Percentiles rank a stretch among this genome's conserved stretches.
phyloP scores from a whole-genome alignment of 2,113 vertebrate species.

The Ochotona curzoniae region DNA sequence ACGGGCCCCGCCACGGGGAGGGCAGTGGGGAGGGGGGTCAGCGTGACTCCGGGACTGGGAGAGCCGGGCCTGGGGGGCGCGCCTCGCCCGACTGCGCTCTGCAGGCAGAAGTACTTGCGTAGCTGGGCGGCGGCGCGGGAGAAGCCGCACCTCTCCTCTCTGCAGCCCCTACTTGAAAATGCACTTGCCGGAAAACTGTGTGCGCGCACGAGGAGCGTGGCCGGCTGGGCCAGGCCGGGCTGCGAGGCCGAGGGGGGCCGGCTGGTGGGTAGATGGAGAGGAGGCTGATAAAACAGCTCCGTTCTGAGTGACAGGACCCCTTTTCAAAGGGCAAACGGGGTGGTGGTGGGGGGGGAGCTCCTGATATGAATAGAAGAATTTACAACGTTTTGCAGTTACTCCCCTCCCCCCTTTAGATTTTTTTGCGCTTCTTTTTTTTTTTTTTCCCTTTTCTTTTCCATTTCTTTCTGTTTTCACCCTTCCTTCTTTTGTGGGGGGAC shows the following conservation, averaged over 20 bases:
- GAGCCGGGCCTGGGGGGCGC: conserved; percentile 63
- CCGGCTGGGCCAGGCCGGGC: conserved; percentile 69
- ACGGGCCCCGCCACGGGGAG: not conserved
- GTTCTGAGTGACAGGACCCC: conserved; percentile 90
- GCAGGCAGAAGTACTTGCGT: conserved; percentile 80
- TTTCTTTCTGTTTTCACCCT: too few relatives aligned
- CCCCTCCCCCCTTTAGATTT: not conserved
- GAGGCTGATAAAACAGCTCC: conserved; percentile 83
- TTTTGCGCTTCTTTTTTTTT: not conserved
- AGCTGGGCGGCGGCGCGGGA: conserved; percentile 78
- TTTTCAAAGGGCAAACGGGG: conserved; percentile 87
- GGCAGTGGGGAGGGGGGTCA: conserved; percentile 58
- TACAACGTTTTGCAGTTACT: conserved; percentile 69
- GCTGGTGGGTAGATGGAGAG: conserved; percentile 60
- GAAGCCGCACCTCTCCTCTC: conserved; percentile 87
- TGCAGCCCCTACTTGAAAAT: conserved; percentile 84
- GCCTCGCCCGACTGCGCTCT: not conserved
- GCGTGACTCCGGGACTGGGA: conserved; percentile 46
- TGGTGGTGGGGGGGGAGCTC: conserved; percentile 62
- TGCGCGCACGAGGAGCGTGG: conserved; percentile 68
- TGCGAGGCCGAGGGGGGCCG: conserved; percentile 51
- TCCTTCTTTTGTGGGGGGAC: not conserved
- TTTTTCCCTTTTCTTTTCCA: too few relatives aligned
- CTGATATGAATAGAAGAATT: conserved; percentile 86
- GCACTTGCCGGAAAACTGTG: conserved; percentile 80